A percentile compares a stretch with the other conserved stretches of the same genome.
Evolutionary conservation across 2,888 invertebrate genomes (phyloP).

Genomic region (Stratiomys singularior): DNA sequence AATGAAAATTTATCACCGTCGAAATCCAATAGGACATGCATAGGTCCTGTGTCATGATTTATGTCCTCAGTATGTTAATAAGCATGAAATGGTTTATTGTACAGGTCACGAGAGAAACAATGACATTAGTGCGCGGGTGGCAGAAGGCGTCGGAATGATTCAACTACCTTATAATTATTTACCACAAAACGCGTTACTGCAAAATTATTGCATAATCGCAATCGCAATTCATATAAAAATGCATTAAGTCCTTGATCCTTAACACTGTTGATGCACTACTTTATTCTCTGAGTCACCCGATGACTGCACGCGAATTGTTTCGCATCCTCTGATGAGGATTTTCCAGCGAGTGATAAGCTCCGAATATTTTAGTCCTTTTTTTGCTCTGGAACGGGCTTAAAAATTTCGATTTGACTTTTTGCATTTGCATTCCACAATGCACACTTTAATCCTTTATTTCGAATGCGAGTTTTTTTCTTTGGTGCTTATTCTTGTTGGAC

Average conservation of each 20-base stretch:
- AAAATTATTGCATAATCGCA: conserved; percentile 12
- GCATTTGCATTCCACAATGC: not conserved
- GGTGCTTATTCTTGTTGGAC: not conserved
- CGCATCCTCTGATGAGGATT: not conserved
- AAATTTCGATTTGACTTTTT: conserved; percentile 25
- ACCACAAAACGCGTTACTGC: conserved; percentile 18
- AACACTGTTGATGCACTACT: not conserved
- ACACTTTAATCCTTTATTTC: too few relatives aligned
- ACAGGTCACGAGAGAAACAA: conserved; percentile 21
- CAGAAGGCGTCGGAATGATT: not conserved
- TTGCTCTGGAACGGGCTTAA: not conserved
- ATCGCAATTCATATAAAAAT: not conserved
- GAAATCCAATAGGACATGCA: conserved; percentile 46
- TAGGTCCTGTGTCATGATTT: conserved; percentile 48
- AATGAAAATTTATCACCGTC: conserved; percentile 48
- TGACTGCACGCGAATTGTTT: not conserved
- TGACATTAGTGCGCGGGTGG: too few relatives aligned
- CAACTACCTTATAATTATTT: conserved; percentile 14
- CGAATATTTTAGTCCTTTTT: not conserved
- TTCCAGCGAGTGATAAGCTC: not conserved
- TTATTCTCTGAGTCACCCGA: too few relatives aligned
- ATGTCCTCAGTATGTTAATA: conserved; percentile 51
- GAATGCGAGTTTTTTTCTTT: not conserved
- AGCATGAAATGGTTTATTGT: conserved; percentile 40
- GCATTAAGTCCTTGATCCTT: not conserved